Evolutionary conservation across 2,113 vertebrate species (phyloP), one percentile per base, ranked within the genome.

Genomic region (Scomber colias): DNA sequence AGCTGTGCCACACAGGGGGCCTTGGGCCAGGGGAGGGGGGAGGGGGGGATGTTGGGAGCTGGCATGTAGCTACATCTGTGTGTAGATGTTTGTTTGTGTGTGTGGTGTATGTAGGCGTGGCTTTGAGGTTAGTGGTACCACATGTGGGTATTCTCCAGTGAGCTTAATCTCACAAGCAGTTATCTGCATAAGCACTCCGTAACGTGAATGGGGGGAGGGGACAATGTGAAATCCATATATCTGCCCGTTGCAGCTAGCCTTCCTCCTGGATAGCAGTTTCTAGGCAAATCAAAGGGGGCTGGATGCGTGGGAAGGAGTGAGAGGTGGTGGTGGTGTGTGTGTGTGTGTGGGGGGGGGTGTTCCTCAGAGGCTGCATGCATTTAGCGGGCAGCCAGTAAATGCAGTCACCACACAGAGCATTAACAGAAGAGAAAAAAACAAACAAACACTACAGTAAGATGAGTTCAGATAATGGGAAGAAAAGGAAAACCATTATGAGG

Each of bases 141-240:
- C 87, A 86, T 79, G 75, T 77, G 77, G 55, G 69, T 70, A 70
- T 86, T 91, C 87, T 88, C 81, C 27, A 31, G 85, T 80, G 82
- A 80, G 81, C 68, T 75, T 87, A 88, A 85, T 85, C 84, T 90
- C 77, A 44, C 73, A 54, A 70, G 75, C 77, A 74, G 65, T 73
- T 92, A 91, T 87, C 77, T 87, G 71, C 79, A 85, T 86, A 77
- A 87, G 73, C 67, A 63, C 72, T 59, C 44, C 75, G 61, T 48
- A 75, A 68, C 61, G 63, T 53, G 31, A 69, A 70, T 78, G 77
- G 81, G 71, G 84, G 88, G 81, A 75, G 72, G 88, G 79, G 66
- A 15, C 15, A 48, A 77, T 75, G 55, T 79, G 62, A 90, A 87
- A 89, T 89, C 73, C 78, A 84, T 83, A 82, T 49, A 84, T 84